Conservation (phyloP, 2,113 vertebrate genomes). For the Chunga burmeisteri region DNA sequence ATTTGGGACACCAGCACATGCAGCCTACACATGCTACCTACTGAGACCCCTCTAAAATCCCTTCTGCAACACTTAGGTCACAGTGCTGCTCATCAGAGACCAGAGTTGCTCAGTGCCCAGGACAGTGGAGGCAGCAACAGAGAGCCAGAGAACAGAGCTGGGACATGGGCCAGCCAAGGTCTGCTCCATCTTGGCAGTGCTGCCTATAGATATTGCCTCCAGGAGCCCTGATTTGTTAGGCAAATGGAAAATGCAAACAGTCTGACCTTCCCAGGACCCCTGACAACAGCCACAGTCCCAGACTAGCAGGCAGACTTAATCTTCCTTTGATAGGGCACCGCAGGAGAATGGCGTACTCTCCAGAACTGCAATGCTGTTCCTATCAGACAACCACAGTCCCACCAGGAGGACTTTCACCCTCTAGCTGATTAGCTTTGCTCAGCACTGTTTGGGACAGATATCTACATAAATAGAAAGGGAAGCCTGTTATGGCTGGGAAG, state of each 20-base stretch:
- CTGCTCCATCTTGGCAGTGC: neutral
- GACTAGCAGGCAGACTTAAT: neutral
- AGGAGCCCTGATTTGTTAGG: neutral
- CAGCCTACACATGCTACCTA: neutral
- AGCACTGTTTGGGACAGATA: neutral
- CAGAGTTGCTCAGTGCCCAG: neutral
- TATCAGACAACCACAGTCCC: neutral
- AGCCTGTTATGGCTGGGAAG: neutral
- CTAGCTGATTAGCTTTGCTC: neutral
- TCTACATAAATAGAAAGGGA: neutral
- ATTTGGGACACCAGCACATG: neutral
- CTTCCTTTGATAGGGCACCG: neutral
- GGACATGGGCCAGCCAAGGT: neutral
- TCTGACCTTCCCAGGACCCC: neutral
- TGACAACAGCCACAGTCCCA: neutral
- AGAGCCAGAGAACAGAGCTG: neutral
- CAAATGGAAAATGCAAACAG: neutral
- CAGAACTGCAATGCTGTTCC: neutral
- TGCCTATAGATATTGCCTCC: neutral
- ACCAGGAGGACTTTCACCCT: neutral
- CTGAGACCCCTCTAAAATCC: neutral
- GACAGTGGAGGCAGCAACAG: neutral
- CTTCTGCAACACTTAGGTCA: neutral
- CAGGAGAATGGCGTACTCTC: rapidly evolving
- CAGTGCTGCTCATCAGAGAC: neutral